Evolutionary conservation across 2,113 vertebrate species (phyloP).

Genomic region (Salvator merianae): DNA sequence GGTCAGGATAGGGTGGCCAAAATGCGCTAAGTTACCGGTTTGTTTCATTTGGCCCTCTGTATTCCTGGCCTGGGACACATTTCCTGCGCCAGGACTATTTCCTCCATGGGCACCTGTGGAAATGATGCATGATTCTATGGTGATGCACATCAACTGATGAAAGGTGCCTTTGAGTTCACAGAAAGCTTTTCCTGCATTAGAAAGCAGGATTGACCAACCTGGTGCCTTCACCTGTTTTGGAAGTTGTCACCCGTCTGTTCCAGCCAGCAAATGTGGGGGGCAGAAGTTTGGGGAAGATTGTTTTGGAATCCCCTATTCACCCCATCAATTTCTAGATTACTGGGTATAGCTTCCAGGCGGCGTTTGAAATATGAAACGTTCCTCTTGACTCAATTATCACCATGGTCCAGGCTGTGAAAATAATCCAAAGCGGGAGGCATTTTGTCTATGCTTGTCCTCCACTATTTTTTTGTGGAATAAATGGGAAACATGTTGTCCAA

Average conservation of each 20-base stretch:
- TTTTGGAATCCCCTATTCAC: no score
- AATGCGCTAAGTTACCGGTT: no score
- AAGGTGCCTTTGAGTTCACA: no score
- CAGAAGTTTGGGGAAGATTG: neutral
- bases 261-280: neutral
- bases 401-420: constrained; percentile 61
- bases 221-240: neutral
- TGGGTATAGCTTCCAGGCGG: neutral
- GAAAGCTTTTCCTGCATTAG: no score
- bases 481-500: constrained; percentile 67
- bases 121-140: no score
- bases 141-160: no score
- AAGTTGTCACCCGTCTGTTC: no score
- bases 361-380: neutral
- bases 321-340: neutral
- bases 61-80: no score
- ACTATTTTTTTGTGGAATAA: constrained; percentile 50
- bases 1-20: no score
- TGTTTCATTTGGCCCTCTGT: no score
- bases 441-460: neutral
- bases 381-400: constrained; percentile 37
- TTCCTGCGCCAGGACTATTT: no score
- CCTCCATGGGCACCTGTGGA: no score
- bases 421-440: constrained; percentile 62
- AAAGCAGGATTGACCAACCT: neutral